Evolutionary conservation across 2,797 vertebrate genomes (phyloP).

Genomic region (Morelia viridis): DNA sequence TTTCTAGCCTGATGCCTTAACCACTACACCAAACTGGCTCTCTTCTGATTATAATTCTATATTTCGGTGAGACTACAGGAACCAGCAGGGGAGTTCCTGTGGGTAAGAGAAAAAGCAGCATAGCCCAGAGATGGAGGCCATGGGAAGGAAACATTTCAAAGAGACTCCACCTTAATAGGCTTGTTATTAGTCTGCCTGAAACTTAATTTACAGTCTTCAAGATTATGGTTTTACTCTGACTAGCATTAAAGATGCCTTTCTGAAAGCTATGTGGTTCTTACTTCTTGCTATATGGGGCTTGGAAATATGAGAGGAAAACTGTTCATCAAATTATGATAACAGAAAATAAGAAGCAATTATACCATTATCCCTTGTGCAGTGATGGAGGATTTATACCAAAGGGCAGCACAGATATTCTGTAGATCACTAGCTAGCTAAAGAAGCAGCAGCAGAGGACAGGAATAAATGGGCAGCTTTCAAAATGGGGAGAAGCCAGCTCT

Average conservation of each 20-base stretch:
- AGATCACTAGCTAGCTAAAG: neutral
- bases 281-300: neutral
- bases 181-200: neutral
- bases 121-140: neutral
- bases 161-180: neutral
- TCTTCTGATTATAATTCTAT: neutral
- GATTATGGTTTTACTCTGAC: neutral
- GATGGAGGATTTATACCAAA: neutral
- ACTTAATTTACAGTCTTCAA: neutral
- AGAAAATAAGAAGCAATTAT: neutral
- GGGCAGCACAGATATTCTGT: neutral
- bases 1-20: neutral
- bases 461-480: neutral
- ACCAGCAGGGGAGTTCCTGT: neutral
- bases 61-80: neutral
- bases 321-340: neutral
- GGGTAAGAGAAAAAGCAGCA: neutral
- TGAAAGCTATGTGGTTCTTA: neutral
- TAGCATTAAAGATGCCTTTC: neutral
- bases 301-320: neutral
- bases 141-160: neutral
- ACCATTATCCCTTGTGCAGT: neutral
- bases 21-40: neutral
- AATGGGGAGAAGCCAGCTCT: neutral
- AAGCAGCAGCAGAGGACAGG: neutral